These are phyloP conservation scores for Lycocerus yunnanus DNA, from an alignment of 2,888 invertebrate species.

Conservation along the genomic window DNA sequence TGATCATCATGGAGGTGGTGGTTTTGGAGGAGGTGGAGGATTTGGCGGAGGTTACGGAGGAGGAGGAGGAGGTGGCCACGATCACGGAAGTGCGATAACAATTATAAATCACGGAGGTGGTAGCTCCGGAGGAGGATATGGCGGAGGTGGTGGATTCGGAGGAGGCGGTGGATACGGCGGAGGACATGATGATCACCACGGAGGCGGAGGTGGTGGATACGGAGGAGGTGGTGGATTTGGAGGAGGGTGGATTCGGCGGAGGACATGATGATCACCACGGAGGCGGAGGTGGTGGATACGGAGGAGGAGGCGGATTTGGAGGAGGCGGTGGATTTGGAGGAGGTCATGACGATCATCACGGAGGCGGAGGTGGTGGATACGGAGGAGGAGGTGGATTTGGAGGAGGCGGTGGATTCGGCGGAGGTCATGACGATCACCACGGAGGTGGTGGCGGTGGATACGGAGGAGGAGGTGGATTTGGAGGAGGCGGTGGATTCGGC, in stretches of 20 bases:
- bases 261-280: slow-evolving; percentile 37
- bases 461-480: slow-evolving; percentile 52
- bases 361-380: slow-evolving; percentile 18
- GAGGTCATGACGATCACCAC: not conserved
- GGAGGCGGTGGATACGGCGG: not conserved
- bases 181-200: not conserved
- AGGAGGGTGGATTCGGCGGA: too few relatives aligned
- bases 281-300: slow-evolving; percentile 47
- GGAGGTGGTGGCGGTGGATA: not conserved
- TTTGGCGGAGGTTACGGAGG: slow-evolving; percentile 54
- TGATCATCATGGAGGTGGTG: slow-evolving; percentile 12
- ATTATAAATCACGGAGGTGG: too few relatives aligned
- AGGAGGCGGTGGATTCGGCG: slow-evolving; percentile 5
- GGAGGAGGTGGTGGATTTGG: slow-evolving; percentile 53
- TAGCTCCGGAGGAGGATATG: slow-evolving; percentile 5
- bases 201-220: slow-evolving; percentile 20
- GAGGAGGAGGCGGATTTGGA: slow-evolving; percentile 53
- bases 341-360: not conserved
- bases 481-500: slow-evolving; percentile 30
- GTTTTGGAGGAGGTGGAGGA: slow-evolving; percentile 44
- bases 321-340: slow-evolving; percentile 11
- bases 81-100: too few relatives aligned
- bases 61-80: slow-evolving; percentile 35
- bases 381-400: slow-evolving; percentile 16
- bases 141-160: not conserved